phyloP scores from a whole-genome alignment of 92 coral and sea anemone species.

The Parazoanthus swiftii region DNA sequence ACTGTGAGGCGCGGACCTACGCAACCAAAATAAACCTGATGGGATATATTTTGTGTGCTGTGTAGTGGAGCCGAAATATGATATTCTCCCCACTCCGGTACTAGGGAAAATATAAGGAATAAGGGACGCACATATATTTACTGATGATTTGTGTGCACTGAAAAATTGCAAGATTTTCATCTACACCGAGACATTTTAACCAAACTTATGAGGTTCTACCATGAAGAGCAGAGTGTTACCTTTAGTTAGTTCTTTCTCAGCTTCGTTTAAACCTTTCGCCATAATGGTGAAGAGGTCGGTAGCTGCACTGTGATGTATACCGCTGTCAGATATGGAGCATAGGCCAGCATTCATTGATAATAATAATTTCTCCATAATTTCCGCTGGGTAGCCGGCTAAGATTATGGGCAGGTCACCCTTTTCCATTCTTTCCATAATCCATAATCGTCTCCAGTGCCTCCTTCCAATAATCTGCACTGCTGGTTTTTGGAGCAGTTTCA shows the following conservation, averaged over 20 bases:
- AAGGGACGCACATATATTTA: background rate
- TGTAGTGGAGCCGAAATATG: too few relatives aligned
- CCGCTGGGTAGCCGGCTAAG: constrained; percentile 3
- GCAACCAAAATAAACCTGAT: too few relatives aligned
- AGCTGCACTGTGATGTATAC: background rate
- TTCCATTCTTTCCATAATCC: background rate
- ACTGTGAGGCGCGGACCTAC: too few relatives aligned
- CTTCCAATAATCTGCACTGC: background rate
- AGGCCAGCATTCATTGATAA: too few relatives aligned
- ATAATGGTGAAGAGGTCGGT: background rate
- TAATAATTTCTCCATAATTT: background rate
- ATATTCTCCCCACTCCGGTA: too few relatives aligned
- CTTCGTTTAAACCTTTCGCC: background rate
- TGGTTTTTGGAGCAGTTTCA: constrained; percentile 6
- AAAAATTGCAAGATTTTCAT: background rate
- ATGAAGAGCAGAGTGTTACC: background rate
- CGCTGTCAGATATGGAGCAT: background rate
- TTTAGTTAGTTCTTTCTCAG: background rate
- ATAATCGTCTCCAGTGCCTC: background rate
- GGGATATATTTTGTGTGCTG: too few relatives aligned
- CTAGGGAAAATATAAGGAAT: too few relatives aligned
- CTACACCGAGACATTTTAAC: background rate
- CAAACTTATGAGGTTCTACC: background rate
- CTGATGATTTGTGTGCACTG: constrained; percentile 1
- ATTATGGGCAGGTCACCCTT: background rate